Base-by-base conservation (phyloP, 92 coral and sea anemone species). In the Porites cylindrica region DNA sequence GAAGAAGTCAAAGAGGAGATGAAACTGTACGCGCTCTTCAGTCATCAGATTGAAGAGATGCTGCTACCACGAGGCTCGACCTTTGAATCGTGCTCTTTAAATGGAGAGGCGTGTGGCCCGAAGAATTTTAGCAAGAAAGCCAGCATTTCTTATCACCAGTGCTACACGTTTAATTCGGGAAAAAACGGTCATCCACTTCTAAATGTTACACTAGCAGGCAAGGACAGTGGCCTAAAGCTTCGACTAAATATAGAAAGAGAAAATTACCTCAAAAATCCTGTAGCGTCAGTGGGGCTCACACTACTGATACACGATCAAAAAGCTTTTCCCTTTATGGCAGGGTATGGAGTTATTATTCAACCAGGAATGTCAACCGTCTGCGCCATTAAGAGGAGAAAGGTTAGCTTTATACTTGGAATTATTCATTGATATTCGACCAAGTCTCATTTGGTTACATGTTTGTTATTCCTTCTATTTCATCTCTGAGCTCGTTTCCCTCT, bases 301-400 rank as follows among this genome's bases (percentile, higher is more conserved):
- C 81, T 93, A 8, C 72, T 91, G 6, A 66, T 93, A 26, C 94
- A 91, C 19, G 92, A 91, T 56, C 94, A 85, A 72, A 80, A 84
- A n/a, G 88, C 82, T n/a, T 93, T 67, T 47, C 91, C 90, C 2
- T 17, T 65, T n/a, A 87, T 88, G 52, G 94, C 88, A 51, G 86
- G 88, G 72, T 77, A 87, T 70, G 95, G 96, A 5, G 77, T 91
- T 32, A 85, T 58, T 51, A 29, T 93, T 19, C 96, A 91, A 51
- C 94, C 96, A 21, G 96, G 96, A 12, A 80, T 81, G 18, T 91
- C 86, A 58, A 91, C 92, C 0, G 70, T 78, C 53, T 92, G 90
- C 26, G 93, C 96, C 14, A 26, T 93, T 7, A 87, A 89, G 20
- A 62, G 80, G 56, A 75, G 59, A 66, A 84, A 83, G 90, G 96